A percentile compares a stretch with the other conserved stretches of the same genome.
Evolutionary conservation across 2,113 vertebrate species (phyloP).

Genomic region (Entelurus aequoreus): DNA sequence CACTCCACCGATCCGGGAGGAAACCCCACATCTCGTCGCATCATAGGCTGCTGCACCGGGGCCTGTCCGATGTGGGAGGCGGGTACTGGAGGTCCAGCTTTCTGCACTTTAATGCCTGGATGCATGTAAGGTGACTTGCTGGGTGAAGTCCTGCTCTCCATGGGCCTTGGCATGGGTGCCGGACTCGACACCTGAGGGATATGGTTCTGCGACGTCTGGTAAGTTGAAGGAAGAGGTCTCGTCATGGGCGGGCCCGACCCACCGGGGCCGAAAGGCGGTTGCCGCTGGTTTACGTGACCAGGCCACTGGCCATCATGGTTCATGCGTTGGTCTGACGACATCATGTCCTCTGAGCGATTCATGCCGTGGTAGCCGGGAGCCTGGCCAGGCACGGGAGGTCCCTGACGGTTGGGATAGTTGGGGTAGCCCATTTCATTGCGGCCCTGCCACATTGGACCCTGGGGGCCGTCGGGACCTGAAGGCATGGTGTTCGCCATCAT

Average conservation of each 20-base stretch:
- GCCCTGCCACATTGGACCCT: conserved; percentile 90
- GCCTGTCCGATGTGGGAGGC: conserved; percentile 89
- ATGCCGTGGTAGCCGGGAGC: conserved; percentile 87
- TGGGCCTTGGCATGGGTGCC: conserved; percentile 86
- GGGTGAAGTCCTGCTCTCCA: conserved; percentile 93
- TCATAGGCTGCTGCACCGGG: conserved; percentile 86
- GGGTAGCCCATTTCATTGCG: conserved; percentile 88
- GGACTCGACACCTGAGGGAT: conserved; percentile 97
- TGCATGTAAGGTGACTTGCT: conserved; percentile 95
- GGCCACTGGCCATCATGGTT: conserved; percentile 95
- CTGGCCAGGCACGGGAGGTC: conserved; percentile 78
- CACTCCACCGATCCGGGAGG: conserved; percentile 93
- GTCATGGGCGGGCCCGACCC: conserved; percentile 84
- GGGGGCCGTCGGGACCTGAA: conserved; percentile 84
- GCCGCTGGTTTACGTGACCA: conserved; percentile 83
- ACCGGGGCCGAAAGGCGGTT: conserved; percentile 86
- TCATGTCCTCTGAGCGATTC: conserved; percentile 92
- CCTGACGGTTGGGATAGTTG: conserved; percentile 86
- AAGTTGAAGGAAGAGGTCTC: conserved; percentile 85
- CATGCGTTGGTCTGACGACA: conserved; percentile 90
- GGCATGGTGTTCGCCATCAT: conserved; percentile 88
- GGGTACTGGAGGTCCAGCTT: conserved; percentile 90
- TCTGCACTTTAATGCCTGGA: conserved; percentile 95
- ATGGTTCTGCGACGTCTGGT: conserved; percentile 91
- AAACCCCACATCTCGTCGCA: conserved; percentile 91